Evolutionary conservation across 1,140 invertebrate genomes (phyloP), one percentile per base, ranked within the genome.

Genomic region (Caenorhabditis tropicalis): DNA sequence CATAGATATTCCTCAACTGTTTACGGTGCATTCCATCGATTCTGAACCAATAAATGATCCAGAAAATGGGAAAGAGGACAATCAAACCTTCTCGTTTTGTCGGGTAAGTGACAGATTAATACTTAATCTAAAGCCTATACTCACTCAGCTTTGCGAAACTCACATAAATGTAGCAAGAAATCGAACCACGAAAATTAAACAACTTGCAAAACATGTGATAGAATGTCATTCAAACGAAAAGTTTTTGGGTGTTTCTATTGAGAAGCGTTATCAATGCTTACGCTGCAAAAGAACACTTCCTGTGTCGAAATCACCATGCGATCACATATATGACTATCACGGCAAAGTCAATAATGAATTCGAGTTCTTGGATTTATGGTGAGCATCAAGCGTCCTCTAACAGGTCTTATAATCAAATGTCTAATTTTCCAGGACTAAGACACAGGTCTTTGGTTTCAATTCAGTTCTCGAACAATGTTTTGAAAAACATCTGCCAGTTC

Each of bases 221-320:
- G n/a, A 74, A 12, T 10, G 19, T 46, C 65, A 74, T 46, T 2
- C 36, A 24, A 10, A 43, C 21, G 33, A 39, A 2, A 36, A 74
- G n/a, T 74, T 74, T 24, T 15, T 33, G 3, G 36, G 36, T 74
- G 65, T 74, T 19, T 33, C 43, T 21, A 74, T 74, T 24, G 29
- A 9, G 10, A 74, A 74, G 19, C 65, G 65, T 46, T 74, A 74
- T 74, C 36, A 74, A n/a, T 74, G 65, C n/a, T 21, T 74, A 12
- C 36, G n/a, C 12, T 74, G 65, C 36, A 4, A 21, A 2, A 74
- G n/a, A 74, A 74, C 9, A 5, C 65, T 74, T 74, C 65, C 65
- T 24, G 65, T 74, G 33, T 74, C 65, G 21, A 74, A 74, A 74
- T 74, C 65, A 43, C 65, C 65, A 43, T 74, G 65, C 19, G 65